These are phyloP conservation scores for Hyposoter dolosus DNA, from an alignment of 2,888 invertebrate species.

Conservation along the genomic window DNA sequence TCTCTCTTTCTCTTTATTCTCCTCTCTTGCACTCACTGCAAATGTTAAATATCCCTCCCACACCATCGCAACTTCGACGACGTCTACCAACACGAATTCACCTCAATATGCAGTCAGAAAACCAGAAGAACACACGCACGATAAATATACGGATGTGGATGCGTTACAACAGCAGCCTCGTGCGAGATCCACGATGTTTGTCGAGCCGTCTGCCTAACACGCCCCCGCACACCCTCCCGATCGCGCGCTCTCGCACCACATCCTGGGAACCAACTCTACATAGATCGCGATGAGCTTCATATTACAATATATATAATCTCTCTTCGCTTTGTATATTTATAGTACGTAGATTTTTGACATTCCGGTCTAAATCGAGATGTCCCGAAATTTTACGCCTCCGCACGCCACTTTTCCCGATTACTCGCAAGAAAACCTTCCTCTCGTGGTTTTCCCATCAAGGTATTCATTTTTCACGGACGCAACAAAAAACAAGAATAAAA, in stretches of 20 bases:
- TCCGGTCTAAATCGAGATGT: slow-evolving; percentile 8
- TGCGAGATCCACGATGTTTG: slow-evolving; percentile 59
- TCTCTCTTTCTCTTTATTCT: too few species aligned
- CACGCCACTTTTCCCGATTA: not conserved
- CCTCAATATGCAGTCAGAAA: slow-evolving; percentile 36
- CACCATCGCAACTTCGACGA: slow-evolving; percentile 20
- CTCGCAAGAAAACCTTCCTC: not conserved
- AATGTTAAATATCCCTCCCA: slow-evolving; percentile 48
- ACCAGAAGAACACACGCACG: slow-evolving; percentile 33
- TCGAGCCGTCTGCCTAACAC: slow-evolving; percentile 65
- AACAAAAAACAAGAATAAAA: not conserved
- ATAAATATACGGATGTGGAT: slow-evolving; percentile 13
- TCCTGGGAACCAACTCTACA: slow-evolving; percentile 56
- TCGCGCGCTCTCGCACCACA: slow-evolving; percentile 12
- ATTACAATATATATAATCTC: slow-evolving; percentile 9
- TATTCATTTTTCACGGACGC: not conserved
- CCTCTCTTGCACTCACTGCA: slow-evolving; percentile 43
- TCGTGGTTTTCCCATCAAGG: not conserved
- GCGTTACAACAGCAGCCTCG: slow-evolving; percentile 36
- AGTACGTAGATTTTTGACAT: not conserved
- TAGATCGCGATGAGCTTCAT: slow-evolving; percentile 39
- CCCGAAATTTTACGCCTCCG: not conserved
- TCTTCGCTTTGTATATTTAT: not conserved
- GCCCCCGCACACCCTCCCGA: slow-evolving; percentile 52
- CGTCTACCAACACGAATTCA: slow-evolving; percentile 38